phyloP scores from a whole-genome alignment of 2,888 invertebrate species.

The Metopia argyrocephala region DNA sequence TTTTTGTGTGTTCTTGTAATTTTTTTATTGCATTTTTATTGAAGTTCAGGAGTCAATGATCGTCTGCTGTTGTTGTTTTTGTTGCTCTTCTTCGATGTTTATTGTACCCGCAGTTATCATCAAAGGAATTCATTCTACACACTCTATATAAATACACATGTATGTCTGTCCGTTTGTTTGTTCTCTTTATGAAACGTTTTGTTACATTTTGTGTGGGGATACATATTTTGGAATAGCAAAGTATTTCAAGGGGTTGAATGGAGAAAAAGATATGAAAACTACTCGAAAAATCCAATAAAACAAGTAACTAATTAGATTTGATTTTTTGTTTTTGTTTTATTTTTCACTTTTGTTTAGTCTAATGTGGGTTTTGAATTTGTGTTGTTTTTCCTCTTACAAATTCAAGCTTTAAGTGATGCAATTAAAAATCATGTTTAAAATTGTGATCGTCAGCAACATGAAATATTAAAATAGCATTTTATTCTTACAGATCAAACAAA shows the following conservation, averaged over 20 bases:
- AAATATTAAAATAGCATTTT: too few species aligned
- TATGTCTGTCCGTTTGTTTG: background rate
- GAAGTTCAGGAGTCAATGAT: conserved; percentile 66
- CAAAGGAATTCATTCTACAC: conserved; percentile 35
- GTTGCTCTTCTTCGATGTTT: conserved; percentile 6
- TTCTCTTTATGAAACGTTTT: background rate
- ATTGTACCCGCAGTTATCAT: conserved; percentile 42
- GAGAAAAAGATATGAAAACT: background rate
- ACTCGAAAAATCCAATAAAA: conserved; percentile 49
- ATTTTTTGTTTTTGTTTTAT: conserved; percentile 7
- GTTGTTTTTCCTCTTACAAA: conserved; percentile 46
- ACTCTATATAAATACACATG: background rate
- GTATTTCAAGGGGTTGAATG: background rate
- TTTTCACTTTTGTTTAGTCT: conserved; percentile 43
- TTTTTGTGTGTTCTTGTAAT: conserved; percentile 13
- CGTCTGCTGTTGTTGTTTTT: conserved; percentile 54
- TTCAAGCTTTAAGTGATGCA: conserved; percentile 47
- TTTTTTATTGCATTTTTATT: conserved; percentile 64
- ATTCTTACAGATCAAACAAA: too few species aligned
- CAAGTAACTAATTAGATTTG: conserved; percentile 58
- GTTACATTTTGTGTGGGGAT: background rate
- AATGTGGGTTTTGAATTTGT: conserved; percentile 44
- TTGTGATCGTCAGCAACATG: conserved; percentile 16
- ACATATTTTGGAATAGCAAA: background rate
- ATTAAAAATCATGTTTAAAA: conserved; percentile 38